These are phyloP conservation scores for Proales similis DNA, from an alignment of 1,140 invertebrate species.

Conservation along the genomic window DNA sequence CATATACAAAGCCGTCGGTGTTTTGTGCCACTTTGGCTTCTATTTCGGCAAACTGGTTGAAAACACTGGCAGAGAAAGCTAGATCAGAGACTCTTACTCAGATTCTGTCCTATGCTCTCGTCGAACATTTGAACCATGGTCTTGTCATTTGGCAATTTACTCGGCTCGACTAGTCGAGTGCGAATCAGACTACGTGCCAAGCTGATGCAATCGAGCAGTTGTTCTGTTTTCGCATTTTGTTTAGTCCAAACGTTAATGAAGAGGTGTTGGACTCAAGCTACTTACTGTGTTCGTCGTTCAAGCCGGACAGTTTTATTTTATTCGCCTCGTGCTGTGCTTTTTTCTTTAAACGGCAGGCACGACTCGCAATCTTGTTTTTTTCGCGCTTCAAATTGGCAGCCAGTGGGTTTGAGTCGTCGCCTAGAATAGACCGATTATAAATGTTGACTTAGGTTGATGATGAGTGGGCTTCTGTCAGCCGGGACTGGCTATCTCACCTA, in stretches of 20 bases:
- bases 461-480: no score
- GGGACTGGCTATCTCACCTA: no score
- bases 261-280: slow-evolving; percentile 40
- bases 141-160: not conserved
- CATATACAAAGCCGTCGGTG: slow-evolving; percentile 34
- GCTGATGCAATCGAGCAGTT: slow-evolving; percentile 36
- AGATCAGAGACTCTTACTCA: slow-evolving; percentile 8
- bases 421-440: not conserved
- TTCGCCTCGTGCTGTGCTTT: slow-evolving; percentile 55
- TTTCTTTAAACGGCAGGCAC: slow-evolving; percentile 69
- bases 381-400: slow-evolving; percentile 27
- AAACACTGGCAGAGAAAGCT: not conserved
- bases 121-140: slow-evolving; percentile 26
- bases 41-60: slow-evolving; percentile 1
- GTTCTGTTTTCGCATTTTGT: slow-evolving; percentile 3
- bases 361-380: slow-evolving; percentile 38
- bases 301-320: slow-evolving; percentile 74
- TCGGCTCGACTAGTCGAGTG: slow-evolving; percentile 7
- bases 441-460: no score
- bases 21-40: slow-evolving; percentile 31
- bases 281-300: slow-evolving; percentile 88
- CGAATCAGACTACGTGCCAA: slow-evolving; percentile 22
- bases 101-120: slow-evolving; percentile 20
- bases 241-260: not conserved
- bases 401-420: not conserved